Conservation (phyloP, 2,888 invertebrate genomes). For the Patella depressa region DNA sequence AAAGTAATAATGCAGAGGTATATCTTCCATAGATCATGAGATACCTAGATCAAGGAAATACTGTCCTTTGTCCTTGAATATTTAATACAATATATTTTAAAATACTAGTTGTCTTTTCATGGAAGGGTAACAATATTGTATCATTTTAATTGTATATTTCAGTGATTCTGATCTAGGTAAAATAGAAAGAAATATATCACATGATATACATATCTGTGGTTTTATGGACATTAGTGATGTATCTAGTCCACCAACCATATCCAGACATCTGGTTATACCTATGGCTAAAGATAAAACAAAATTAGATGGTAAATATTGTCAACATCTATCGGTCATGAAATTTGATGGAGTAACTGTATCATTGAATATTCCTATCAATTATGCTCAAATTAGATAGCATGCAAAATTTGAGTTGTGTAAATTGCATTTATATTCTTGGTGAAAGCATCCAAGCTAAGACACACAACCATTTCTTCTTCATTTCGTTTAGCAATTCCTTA, state of each 20-base stretch:
- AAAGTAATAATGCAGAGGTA: too few species aligned
- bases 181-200: slow-evolving; percentile 78
- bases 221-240: slow-evolving; percentile 90
- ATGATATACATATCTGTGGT: slow-evolving; percentile 86
- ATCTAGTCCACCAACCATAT: slow-evolving; percentile 91
- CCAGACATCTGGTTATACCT: slow-evolving; percentile 90
- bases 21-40: too few species aligned
- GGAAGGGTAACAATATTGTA: not conserved
- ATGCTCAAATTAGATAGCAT: too few species aligned
- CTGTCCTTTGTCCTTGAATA: not conserved
- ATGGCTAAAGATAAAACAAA: slow-evolving; percentile 41
- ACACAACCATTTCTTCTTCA: not conserved
- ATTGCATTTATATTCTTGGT: too few species aligned
- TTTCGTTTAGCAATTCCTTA: not conserved
- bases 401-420: too few species aligned
- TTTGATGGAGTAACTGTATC: too few species aligned
- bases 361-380: too few species aligned
- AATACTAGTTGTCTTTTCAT: too few species aligned
- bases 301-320: too few species aligned
- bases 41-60: too few species aligned
- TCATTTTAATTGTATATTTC: slow-evolving; percentile 21
- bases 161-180: slow-evolving; percentile 71
- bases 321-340: too few species aligned
- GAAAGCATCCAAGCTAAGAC: too few species aligned
- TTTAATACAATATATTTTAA: not conserved